phyloP scores from a whole-genome alignment of 2,113 vertebrate species.

The Psephotus haematonotus region DNA sequence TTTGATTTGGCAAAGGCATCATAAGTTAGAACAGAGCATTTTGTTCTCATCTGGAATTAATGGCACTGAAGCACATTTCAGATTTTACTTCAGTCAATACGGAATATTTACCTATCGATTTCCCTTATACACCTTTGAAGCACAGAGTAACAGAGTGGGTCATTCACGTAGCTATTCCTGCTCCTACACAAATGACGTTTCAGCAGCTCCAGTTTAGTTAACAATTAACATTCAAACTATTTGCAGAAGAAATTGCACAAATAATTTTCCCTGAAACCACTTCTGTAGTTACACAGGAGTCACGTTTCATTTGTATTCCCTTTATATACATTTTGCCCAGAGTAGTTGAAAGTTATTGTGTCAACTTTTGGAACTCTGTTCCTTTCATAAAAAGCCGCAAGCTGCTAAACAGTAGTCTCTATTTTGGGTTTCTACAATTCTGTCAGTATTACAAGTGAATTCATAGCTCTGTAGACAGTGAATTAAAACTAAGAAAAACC shows the following conservation, averaged over 20 bases:
- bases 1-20: neutral
- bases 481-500: neutral
- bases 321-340: neutral
- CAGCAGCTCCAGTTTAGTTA: constrained; percentile 12
- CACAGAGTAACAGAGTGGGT: neutral
- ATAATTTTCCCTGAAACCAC: neutral
- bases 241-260: neutral
- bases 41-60: neutral
- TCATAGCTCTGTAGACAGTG: neutral
- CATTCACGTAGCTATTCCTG: neutral
- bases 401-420: neutral
- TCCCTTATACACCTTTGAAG: neutral
- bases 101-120: neutral
- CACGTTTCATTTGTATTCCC: neutral
- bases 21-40: neutral
- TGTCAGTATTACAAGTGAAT: neutral
- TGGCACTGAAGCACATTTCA: neutral
- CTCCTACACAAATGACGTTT: neutral
- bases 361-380: neutral
- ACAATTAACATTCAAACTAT: constrained; percentile 38
- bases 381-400: neutral
- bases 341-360: neutral
- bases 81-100: neutral
- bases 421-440: neutral
- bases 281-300: neutral